Evolutionary conservation across 1,140 invertebrate genomes (phyloP).

Genomic region (Triops longicaudatus): DNA sequence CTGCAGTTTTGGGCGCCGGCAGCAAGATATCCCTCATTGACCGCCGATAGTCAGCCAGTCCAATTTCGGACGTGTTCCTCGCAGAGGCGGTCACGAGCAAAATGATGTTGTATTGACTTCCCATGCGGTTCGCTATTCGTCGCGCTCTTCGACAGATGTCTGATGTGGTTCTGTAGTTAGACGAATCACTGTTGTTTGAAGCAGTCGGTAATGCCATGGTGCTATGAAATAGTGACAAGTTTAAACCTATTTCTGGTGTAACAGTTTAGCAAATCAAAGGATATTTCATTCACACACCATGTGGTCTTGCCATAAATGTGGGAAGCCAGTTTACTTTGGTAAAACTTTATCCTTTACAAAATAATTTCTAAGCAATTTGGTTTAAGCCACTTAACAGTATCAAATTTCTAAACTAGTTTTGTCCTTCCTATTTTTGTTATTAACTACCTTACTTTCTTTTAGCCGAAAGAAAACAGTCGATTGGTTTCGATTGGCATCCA

Average conservation of each 20-base stretch:
- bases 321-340: conserved; percentile 80
- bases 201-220: neutral
- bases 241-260: neutral
- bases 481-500: conserved; percentile 89
- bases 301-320: conserved; percentile 82
- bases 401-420: conserved; percentile 4
- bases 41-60: too few species aligned
- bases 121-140: neutral
- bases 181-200: neutral
- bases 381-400: neutral
- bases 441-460: conserved; percentile 36
- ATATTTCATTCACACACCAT: conserved; percentile 40
- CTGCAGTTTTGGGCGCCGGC: too few species aligned
- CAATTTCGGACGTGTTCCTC: too few species aligned
- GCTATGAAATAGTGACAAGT: neutral
- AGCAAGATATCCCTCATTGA: too few species aligned
- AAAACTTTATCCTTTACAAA: conserved; percentile 34
- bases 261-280: neutral
- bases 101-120: neutral
- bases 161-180: neutral
- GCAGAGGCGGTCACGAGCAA: too few species aligned
- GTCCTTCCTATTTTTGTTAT: conserved; percentile 21
- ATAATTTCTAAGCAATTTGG: neutral
- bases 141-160: neutral
- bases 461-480: conserved; percentile 83